phyloP scores from a whole-genome alignment of 2,797 vertebrate species.

The Dendrocincla tyrannina region DNA sequence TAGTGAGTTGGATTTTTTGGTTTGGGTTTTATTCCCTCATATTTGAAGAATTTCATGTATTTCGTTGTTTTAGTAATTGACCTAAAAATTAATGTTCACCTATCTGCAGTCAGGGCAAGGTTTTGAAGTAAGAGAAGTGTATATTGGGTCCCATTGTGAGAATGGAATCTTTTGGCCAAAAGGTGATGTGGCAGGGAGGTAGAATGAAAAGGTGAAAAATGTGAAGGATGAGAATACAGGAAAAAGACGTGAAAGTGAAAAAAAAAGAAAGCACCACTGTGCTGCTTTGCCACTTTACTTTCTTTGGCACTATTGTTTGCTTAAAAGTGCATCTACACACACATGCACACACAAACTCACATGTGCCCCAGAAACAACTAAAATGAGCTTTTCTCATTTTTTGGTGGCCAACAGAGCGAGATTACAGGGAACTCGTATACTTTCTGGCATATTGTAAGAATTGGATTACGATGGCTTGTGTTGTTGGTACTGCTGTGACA shows the following conservation, averaged over 20 bases:
- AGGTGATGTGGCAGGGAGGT: not conserved
- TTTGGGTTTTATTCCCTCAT: not conserved
- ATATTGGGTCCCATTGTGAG: not conserved
- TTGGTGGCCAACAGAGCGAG: not conserved
- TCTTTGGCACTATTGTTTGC: not conserved
- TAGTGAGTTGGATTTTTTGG: accelerated
- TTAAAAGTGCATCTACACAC: not conserved
- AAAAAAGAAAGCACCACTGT: not conserved
- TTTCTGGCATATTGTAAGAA: not conserved
- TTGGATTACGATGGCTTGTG: not conserved
- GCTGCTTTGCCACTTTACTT: not conserved
- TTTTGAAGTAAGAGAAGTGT: not conserved
- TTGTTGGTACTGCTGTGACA: not conserved
- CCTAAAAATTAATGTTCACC: not conserved
- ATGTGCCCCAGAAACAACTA: not conserved
- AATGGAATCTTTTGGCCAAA: not conserved
- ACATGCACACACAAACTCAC: too few relatives aligned
- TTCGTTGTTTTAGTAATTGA: not conserved
- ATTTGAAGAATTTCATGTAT: not conserved
- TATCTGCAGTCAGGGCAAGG: not conserved
- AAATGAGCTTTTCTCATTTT: not conserved
- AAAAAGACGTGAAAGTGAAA: not conserved
- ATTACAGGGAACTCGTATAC: not conserved
- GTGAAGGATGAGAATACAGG: not conserved
- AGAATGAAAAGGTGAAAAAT: not conserved